Percentiles rank a stretch among this genome's conserved stretches.
Conservation (phyloP, 1,140 invertebrate genomes). For the Choristoneura fumiferana region DNA sequence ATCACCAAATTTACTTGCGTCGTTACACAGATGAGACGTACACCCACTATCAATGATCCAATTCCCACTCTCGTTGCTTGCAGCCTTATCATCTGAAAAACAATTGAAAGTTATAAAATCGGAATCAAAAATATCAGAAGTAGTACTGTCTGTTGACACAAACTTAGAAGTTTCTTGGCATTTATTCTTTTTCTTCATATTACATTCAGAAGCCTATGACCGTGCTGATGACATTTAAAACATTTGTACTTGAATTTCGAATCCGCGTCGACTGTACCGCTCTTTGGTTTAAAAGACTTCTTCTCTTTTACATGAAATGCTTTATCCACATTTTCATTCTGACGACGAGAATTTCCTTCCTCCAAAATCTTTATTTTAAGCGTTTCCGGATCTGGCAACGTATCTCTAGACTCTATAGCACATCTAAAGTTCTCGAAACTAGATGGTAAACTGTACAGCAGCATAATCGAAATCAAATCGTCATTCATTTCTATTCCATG, state of each 20-base stretch:
- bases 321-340: background rate
- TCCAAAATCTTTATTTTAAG: conserved; percentile 39
- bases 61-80: no score
- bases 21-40: no score
- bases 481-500: no score
- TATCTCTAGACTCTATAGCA: conserved; percentile 38
- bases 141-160: no score
- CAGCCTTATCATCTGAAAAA: no score
- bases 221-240: background rate
- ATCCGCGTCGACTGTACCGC: background rate
- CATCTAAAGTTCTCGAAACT: conserved; percentile 34
- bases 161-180: background rate
- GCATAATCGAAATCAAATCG: no score
- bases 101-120: no score
- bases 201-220: conserved; percentile 13
- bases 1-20: no score
- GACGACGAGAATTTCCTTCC: conserved; percentile 24
- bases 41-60: no score
- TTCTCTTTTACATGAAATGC: background rate
- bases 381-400: conserved; percentile 30
- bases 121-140: no score
- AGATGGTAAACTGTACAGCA: conserved; percentile 37
- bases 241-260: background rate
- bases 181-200: background rate
- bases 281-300: background rate